Evolutionary conservation across 2,888 invertebrate species (phyloP).

Genomic region (Acrobasis consociella): DNA sequence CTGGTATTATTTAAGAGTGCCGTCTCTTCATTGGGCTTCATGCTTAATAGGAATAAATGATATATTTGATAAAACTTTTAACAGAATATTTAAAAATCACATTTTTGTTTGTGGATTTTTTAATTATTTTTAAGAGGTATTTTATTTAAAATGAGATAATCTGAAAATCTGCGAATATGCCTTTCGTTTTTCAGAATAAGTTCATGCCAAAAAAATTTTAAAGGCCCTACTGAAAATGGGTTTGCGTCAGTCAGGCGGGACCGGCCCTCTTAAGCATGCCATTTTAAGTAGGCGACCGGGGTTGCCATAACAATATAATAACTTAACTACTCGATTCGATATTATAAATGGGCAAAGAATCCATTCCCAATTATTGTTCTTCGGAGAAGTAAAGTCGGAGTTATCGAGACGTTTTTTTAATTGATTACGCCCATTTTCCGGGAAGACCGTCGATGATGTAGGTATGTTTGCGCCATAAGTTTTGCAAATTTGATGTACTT

Average conservation of each 20-base stretch:
- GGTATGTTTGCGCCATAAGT: conserved; percentile 6
- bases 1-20: conserved; percentile 41
- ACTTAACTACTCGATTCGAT: conserved; percentile 66
- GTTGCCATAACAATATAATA: conserved; percentile 64
- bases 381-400: conserved; percentile 42
- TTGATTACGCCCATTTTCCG: conserved; percentile 23
- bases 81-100: no score
- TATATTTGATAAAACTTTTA: no score
- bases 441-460: conserved; percentile 17
- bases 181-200: no score
- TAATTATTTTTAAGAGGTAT: no score
- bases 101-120: no score
- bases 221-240: no score
- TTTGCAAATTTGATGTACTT: conserved; percentile 2
- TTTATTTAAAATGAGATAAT: no score
- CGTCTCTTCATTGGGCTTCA: conserved; percentile 10
- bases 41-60: no score
- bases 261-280: conserved; percentile 31
- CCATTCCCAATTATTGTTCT: conserved; percentile 54
- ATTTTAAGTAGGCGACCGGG: conserved; percentile 42
- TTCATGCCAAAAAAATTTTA: no score
- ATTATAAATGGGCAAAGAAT: conserved; percentile 61
- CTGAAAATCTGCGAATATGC: no score
- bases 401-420: conserved; percentile 11
- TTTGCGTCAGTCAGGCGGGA: no score